Conservation (phyloP, 2,113 vertebrate species). For the human (Homo sapiens) region GRCh38 chr21:42678501-42679000, state of each 20-base stretch:
- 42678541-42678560: too few relatives aligned
- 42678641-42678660: accelerated
- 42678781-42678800: accelerated
- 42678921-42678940: neutral
- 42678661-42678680: accelerated
- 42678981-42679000: too few relatives aligned
- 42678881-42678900: neutral
- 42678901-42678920: accelerated
- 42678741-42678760: neutral
- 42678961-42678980: accelerated
- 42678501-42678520: accelerated
- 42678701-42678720: neutral
- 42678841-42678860: accelerated
- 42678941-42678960: too few relatives aligned
- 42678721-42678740: accelerated
- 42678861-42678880: too few relatives aligned
- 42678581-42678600: neutral
- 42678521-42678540: neutral
- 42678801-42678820: accelerated
- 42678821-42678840: accelerated
- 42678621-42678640: neutral
- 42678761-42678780: accelerated
- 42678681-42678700: accelerated
- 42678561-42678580: neutral
- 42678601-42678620: too few relatives aligned